Percentiles rank a stretch among this genome's conserved stretches.
Evolutionary conservation across 2,113 vertebrate species (phyloP).

Genomic region (Pampusana beccarii): DNA sequence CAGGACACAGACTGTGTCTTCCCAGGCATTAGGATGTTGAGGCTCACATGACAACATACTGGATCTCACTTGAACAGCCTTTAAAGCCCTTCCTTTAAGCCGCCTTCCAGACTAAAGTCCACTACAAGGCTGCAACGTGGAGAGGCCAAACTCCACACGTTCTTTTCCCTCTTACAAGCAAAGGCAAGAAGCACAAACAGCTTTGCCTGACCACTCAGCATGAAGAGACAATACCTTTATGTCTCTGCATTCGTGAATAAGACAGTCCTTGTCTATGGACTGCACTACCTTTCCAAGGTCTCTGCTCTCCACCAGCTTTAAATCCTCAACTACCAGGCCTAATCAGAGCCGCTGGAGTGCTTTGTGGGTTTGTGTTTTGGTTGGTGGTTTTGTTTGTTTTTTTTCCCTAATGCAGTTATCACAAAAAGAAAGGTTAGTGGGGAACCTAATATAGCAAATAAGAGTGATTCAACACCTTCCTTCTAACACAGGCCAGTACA

Average conservation of each 20-base stretch:
- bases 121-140: neutral
- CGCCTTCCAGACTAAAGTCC: slow-evolving; percentile 59
- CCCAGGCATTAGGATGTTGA: neutral
- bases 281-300: neutral
- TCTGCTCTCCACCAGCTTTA: neutral
- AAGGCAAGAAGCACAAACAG: neutral
- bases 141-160: slow-evolving; percentile 55
- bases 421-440: neutral
- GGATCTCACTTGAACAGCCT: neutral
- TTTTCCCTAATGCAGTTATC: neutral
- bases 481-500: neutral
- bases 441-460: neutral
- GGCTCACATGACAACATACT: neutral
- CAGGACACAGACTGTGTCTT: neutral
- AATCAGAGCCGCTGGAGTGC: neutral
- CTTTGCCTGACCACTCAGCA: neutral
- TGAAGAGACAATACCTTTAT: neutral
- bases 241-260: neutral
- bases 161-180: neutral
- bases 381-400: neutral
- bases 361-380: neutral
- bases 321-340: neutral
- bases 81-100: neutral
- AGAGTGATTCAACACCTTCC: neutral
- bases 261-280: neutral